A percentile compares a stretch with the other conserved stretches of the same genome.
Evolutionary conservation across 2,888 invertebrate genomes (phyloP).

Genomic region (Melanostoma mellinum): DNA sequence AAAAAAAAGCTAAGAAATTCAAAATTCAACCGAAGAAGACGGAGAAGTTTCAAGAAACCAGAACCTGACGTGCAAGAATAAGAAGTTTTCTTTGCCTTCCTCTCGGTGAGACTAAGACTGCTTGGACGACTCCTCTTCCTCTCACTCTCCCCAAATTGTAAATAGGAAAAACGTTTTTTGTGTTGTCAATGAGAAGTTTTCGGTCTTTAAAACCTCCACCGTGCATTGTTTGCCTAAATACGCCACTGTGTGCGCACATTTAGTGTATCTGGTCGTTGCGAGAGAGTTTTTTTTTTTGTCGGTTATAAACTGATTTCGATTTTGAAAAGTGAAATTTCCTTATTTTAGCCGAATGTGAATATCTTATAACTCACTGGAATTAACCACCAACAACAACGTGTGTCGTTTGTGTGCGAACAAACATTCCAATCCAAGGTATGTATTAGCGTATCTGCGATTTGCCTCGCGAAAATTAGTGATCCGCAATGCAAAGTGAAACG

Average conservation of each 20-base stretch:
- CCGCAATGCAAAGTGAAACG: constrained; percentile 63
- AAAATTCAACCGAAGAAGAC: constrained; percentile 8
- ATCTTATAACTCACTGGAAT: constrained; percentile 39
- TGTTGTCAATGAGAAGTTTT: constrained; percentile 64
- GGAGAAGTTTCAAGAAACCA: constrained; percentile 58
- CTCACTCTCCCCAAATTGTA: constrained; percentile 24
- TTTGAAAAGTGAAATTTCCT: constrained; percentile 65
- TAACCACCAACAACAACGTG: constrained; percentile 18
- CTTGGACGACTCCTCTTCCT: constrained; percentile 16
- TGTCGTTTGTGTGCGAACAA: constrained; percentile 23
- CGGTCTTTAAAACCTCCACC: constrained; percentile 20
- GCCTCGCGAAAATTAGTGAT: constrained; percentile 42
- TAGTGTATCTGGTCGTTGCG: constrained; percentile 31
- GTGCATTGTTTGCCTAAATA: constrained; percentile 48
- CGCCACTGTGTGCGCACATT: constrained; percentile 37
- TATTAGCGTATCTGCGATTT: constrained; percentile 47
- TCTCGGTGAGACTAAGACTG: constrained; percentile 7
- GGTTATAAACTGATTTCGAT: constrained; percentile 65
- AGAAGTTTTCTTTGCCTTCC: constrained; percentile 53
- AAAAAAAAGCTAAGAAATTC: constrained; percentile 25
- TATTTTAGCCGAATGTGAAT: constrained; percentile 33
- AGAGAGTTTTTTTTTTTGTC: constrained; percentile 53
- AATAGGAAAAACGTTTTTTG: constrained; percentile 58
- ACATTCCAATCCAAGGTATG: constrained; percentile 67
- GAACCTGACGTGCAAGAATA: constrained; percentile 46